Evolutionary conservation across 2,797 vertebrate genomes (phyloP).

Genomic region (Enteromius viviparus): DNA sequence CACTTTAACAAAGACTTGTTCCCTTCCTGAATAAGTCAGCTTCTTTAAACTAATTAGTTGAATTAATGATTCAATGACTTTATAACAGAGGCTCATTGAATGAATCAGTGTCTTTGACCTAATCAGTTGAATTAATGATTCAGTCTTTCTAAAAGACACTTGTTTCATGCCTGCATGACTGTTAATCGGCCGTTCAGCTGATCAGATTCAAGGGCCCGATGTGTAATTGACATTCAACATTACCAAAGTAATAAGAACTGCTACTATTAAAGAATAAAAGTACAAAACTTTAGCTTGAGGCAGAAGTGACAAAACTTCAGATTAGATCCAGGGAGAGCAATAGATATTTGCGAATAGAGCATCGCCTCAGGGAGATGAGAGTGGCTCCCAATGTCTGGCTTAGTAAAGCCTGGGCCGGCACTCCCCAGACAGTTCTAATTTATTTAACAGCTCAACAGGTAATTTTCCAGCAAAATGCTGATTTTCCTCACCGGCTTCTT

Average conservation of each 20-base stretch:
- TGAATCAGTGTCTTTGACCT: background rate
- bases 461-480: slow-evolving; percentile 76
- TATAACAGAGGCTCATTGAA: background rate
- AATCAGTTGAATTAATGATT: background rate
- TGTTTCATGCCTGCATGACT: background rate
- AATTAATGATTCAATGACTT: background rate
- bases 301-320: slow-evolving; percentile 60
- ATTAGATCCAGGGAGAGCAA: slow-evolving; percentile 66
- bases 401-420: slow-evolving; percentile 56
- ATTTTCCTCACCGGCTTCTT: slow-evolving; percentile 69
- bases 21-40: background rate
- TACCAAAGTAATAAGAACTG: background rate
- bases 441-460: slow-evolving; percentile 77
- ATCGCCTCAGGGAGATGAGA: slow-evolving; percentile 68
- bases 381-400: slow-evolving; percentile 69
- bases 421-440: slow-evolving; percentile 70
- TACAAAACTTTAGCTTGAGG: slow-evolving; percentile 61
- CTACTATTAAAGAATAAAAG: slow-evolving; percentile 44
- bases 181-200: background rate
- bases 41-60: background rate
- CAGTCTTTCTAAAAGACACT: background rate
- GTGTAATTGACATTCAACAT: slow-evolving; percentile 14
- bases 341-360: slow-evolving; percentile 62
- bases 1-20: background rate
- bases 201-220: background rate